A percentile compares a stretch with the other conserved stretches of the same genome.
phyloP scores from a whole-genome alignment of 2,797 vertebrate species.

The Ptychadena robeensis region DNA sequence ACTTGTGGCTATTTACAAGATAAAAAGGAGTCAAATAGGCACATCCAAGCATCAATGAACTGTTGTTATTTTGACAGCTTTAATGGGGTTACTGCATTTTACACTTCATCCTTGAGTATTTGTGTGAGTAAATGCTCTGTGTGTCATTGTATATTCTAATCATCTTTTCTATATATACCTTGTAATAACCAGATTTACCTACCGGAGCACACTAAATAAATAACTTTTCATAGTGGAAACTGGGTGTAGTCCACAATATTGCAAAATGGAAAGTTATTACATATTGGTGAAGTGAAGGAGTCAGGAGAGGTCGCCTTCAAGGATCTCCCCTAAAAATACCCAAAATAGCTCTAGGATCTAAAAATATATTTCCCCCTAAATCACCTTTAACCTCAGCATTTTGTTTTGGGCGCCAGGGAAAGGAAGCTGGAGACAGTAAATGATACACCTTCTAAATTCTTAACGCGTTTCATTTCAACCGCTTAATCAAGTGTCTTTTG shows the following conservation, averaged over 20 bases:
- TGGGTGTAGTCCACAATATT: neutral
- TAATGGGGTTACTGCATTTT: no score
- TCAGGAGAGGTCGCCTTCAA: constrained; percentile 51
- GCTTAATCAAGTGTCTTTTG: constrained; percentile 73
- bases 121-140: no score
- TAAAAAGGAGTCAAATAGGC: no score
- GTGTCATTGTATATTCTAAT: no score
- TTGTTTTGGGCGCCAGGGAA: constrained; percentile 59
- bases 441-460: constrained; percentile 68
- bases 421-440: constrained; percentile 56
- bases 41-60: no score
- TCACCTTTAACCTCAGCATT: constrained; percentile 62
- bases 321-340: constrained; percentile 53
- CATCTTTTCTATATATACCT: neutral
- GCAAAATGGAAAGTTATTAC: neutral
- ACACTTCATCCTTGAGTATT: no score
- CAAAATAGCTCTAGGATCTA: constrained; percentile 39
- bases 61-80: no score
- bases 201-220: neutral
- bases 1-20: no score
- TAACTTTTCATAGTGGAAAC: neutral
- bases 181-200: neutral
- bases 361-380: constrained; percentile 58
- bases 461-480: constrained; percentile 67
- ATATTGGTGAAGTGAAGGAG: constrained; percentile 1